Evolutionary conservation across 2,888 invertebrate species (phyloP).

Genomic region (Ptychoptera albimana): DNA sequence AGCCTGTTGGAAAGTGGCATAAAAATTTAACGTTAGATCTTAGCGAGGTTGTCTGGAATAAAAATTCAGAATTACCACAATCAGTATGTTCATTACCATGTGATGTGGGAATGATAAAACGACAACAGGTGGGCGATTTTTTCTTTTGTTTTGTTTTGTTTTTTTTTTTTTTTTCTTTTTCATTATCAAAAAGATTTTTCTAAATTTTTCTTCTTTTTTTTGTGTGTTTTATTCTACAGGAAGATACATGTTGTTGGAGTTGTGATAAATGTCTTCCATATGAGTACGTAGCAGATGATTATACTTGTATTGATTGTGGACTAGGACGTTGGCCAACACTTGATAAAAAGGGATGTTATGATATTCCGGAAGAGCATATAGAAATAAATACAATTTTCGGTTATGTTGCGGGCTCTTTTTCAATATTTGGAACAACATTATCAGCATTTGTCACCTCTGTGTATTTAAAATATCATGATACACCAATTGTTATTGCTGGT

Average conservation of each 20-base stretch:
- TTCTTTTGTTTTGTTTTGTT: background rate
- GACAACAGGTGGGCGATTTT: conserved; percentile 34
- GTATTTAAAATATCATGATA: conserved; percentile 47
- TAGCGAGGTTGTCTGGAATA: conserved; percentile 36
- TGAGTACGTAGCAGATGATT: conserved; percentile 48
- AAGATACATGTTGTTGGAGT: conserved; percentile 62
- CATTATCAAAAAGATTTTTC: background rate
- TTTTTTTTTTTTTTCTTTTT: background rate
- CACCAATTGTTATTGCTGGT: conserved; percentile 44
- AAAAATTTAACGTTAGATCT: conserved; percentile 34
- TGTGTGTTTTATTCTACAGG: conserved; percentile 26
- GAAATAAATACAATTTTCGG: too few species aligned
- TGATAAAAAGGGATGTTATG: conserved; percentile 42
- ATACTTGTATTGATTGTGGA: conserved; percentile 47
- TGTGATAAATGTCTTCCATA: conserved; percentile 54
- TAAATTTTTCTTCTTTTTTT: too few species aligned
- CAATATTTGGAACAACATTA: too few species aligned
- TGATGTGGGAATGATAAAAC: conserved; percentile 47
- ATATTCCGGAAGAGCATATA: too few species aligned
- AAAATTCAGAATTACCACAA: conserved; percentile 37
- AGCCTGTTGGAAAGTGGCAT: conserved; percentile 47
- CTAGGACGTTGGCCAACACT: conserved; percentile 44
- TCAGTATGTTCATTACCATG: conserved; percentile 58
- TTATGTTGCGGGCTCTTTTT: too few species aligned
- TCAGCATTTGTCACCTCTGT: conserved; percentile 44